Percentiles rank a stretch among this genome's conserved stretches.
Evolutionary conservation across 2,888 invertebrate species (phyloP).

Genomic region (Zygothrica quintamaculata): DNA sequence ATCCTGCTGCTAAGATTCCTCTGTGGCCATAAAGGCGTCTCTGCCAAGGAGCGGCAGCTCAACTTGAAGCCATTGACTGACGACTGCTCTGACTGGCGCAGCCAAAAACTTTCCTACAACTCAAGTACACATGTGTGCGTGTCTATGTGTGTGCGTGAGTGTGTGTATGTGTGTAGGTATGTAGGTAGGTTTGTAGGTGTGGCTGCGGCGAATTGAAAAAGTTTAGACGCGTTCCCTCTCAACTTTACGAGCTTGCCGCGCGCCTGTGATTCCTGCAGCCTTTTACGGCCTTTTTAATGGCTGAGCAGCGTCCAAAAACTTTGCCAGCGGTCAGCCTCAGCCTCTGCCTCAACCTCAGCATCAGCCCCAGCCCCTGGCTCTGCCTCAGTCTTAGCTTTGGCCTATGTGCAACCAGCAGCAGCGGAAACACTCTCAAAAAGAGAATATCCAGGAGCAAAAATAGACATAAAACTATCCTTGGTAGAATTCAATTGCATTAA

Average conservation of each 20-base stretch:
- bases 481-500: neutral
- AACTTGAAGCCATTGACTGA: slow-evolving; percentile 63
- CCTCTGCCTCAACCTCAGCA: slow-evolving; percentile 5
- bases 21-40: slow-evolving; percentile 64
- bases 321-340: slow-evolving; percentile 62
- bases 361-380: slow-evolving; percentile 36
- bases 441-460: slow-evolving; percentile 19
- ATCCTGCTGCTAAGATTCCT: slow-evolving; percentile 37
- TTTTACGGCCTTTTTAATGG: slow-evolving; percentile 71
- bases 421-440: neutral
- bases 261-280: slow-evolving; percentile 36
- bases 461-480: neutral
- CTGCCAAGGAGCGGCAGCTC: slow-evolving; percentile 9
- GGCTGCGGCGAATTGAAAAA: slow-evolving; percentile 75
- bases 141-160: slow-evolving; percentile 8
- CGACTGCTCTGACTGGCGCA: slow-evolving; percentile 61
- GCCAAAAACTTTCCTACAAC: slow-evolving; percentile 44
- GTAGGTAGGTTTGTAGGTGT: slow-evolving; percentile 56
- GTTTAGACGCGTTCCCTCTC: slow-evolving; percentile 58
- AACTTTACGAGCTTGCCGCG: slow-evolving; percentile 66
- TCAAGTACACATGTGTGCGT: slow-evolving; percentile 2
- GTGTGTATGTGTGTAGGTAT: slow-evolving; percentile 7
- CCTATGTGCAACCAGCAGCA: no score
- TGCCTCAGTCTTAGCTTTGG: slow-evolving; percentile 1
- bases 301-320: slow-evolving; percentile 57